A percentile compares a stretch with the other conserved stretches of the same genome.
Conservation (phyloP, 1,140 invertebrate species). For the Drosophila nikananu region DNA sequence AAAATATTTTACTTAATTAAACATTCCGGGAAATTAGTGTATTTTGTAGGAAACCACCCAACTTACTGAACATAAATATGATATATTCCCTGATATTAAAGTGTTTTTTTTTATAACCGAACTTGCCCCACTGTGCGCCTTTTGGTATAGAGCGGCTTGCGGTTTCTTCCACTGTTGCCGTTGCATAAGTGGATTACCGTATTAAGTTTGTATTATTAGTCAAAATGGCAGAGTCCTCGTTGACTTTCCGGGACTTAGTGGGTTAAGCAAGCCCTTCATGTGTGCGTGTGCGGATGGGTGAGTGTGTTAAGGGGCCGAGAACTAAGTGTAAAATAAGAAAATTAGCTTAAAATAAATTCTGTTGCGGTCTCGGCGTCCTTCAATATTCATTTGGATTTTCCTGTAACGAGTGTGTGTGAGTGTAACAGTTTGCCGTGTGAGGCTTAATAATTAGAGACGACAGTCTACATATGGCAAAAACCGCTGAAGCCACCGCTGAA, state of each 20-base stretch:
- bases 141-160: slow-evolving; percentile 30
- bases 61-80: no score
- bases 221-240: slow-evolving; percentile 74
- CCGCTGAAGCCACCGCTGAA: slow-evolving; percentile 19
- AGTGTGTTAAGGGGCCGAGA: slow-evolving; percentile 47
- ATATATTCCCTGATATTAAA: neutral
- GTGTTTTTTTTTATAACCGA: no score
- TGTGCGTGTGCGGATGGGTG: slow-evolving; percentile 6
- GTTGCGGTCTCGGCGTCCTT: slow-evolving; percentile 63
- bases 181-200: slow-evolving; percentile 81
- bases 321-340: slow-evolving; percentile 82
- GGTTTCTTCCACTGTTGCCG: slow-evolving; percentile 45
- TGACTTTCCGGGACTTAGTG: slow-evolving; percentile 61
- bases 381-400: slow-evolving; percentile 70
- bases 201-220: slow-evolving; percentile 84
- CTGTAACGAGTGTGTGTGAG: neutral
- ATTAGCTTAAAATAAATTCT: slow-evolving; percentile 79
- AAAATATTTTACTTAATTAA: no score
- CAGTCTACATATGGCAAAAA: slow-evolving; percentile 35
- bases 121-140: slow-evolving; percentile 44
- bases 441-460: slow-evolving; percentile 70
- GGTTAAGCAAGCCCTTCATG: slow-evolving; percentile 10
- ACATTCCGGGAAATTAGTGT: no score
- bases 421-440: neutral
- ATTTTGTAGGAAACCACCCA: no score